Base-by-base conservation (phyloP, 2,888 invertebrate species). In the Chymomyza amoena region DNA sequence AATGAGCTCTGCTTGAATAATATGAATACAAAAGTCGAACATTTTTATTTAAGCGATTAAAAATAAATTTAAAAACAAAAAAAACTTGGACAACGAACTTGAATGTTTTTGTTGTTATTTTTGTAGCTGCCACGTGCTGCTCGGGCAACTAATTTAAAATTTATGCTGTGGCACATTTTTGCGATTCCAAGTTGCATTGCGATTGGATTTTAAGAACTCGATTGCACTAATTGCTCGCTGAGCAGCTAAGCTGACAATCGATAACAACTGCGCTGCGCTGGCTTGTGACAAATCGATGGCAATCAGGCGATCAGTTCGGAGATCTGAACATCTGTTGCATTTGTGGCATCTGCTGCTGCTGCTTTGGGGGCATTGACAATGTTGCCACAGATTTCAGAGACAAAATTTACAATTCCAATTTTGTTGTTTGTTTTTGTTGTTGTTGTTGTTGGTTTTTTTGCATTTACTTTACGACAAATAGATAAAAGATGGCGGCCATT, bases 391-490 rank as follows among this genome's bases (percentile, higher is more conserved):
- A 9, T 20, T 36, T 28, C 7, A 45, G 28, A 9, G 39, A 36
- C 51, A 63, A 64, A 70, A 74, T 74, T 25, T 79, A 77, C 85
- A 82, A 85, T 80, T 80, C 69, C 85, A 73, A 78, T 82, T 45
- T 45, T 70, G 76, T 72, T 54, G 54, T 18, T 61, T 32, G 13
- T 45, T 10, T 6, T 39, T 75, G 54, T 32, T 60, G 1, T 15
- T 60, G 28, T 28, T 6, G 36, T 60, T 32, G 18, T 18, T 61
- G 45, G 39, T 32, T 4, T 45, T 45, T 6, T 45, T 75, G 56
- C 59, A 68, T 61, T 60, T 64, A 77, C 13, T 62, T 62, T 20
- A 62, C 39, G 50, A 45, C 67, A 69, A 25, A 59, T 45, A 39
- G 51, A 18, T 18, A 28, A 20, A 59, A 59, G n/a, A 32, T 59